Conservation (phyloP, 2,797 vertebrate genomes). For the Anolis apletophallus region DNA sequence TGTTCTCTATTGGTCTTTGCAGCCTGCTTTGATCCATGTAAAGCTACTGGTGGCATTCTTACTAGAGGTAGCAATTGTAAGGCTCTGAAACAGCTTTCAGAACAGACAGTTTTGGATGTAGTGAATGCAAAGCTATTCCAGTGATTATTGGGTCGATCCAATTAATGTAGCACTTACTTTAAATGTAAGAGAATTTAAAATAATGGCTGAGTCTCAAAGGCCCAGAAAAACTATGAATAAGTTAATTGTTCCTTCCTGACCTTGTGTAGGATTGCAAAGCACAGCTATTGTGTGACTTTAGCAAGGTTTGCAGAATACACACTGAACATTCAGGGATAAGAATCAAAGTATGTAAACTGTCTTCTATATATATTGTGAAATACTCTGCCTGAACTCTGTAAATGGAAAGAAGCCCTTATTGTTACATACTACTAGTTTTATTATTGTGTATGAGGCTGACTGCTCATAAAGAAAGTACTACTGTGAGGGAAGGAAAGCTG, state of each 20-base stretch:
- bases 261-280: not conserved
- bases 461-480: not conserved
- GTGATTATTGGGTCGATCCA: not conserved
- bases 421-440: not conserved
- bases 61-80: not conserved
- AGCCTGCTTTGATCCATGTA: not conserved
- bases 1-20: not conserved
- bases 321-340: conserved; percentile 41
- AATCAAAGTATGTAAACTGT: conserved; percentile 28
- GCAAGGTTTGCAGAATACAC: conserved; percentile 34
- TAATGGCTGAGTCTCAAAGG: not conserved
- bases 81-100: not conserved
- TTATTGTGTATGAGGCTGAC: not conserved
- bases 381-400: not conserved
- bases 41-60: not conserved
- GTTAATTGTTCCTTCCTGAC: not conserved
- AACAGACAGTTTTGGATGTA: not conserved
- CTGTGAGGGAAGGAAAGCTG: not conserved
- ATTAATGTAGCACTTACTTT: not conserved
- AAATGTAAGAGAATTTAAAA: not conserved
- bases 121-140: not conserved
- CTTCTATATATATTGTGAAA: too few relatives aligned
- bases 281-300: not conserved
- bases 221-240: not conserved
- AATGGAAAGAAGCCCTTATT: not conserved